phyloP scores from a whole-genome alignment of 2,888 invertebrate species.

The Andrena fulva region DNA sequence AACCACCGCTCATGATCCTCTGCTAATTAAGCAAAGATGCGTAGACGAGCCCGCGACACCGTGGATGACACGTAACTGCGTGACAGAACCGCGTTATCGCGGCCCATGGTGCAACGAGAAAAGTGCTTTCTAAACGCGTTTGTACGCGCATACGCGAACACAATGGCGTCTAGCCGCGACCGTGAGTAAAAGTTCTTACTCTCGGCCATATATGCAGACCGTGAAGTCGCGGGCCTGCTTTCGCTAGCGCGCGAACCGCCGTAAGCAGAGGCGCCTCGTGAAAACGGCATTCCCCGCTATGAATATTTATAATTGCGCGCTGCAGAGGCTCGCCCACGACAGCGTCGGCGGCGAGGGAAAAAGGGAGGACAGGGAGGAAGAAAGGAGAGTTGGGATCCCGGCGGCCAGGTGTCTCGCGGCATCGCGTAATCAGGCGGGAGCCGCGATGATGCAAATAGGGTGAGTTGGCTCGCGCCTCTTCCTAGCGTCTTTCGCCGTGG shows the following conservation, averaged over 20 bases:
- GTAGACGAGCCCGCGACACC: not conserved
- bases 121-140: conserved; percentile 65
- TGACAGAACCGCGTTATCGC: conserved; percentile 38
- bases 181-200: conserved; percentile 77
- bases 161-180: conserved; percentile 44
- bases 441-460: conserved; percentile 3
- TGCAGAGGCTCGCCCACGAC: conserved; percentile 4
- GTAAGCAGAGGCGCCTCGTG: conserved; percentile 44
- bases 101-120: conserved; percentile 45
- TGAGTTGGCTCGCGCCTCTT: not conserved
- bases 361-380: not conserved
- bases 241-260: conserved; percentile 64
- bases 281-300: conserved; percentile 58
- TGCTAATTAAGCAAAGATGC: not conserved
- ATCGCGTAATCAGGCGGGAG: conserved; percentile 5
- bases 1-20: not conserved
- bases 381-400: not conserved
- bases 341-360: not conserved
- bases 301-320: conserved; percentile 62
- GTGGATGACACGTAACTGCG: conserved; percentile 32
- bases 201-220: conserved; percentile 77
- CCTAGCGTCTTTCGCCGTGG: not conserved
- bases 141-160: conserved; percentile 57
- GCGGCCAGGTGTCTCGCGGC: conserved; percentile 19
- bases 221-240: conserved; percentile 74